Evolutionary conservation across 2,797 vertebrate species (phyloP), one percentile per base, ranked within the genome.

Genomic region (Borostomias antarcticus): DNA sequence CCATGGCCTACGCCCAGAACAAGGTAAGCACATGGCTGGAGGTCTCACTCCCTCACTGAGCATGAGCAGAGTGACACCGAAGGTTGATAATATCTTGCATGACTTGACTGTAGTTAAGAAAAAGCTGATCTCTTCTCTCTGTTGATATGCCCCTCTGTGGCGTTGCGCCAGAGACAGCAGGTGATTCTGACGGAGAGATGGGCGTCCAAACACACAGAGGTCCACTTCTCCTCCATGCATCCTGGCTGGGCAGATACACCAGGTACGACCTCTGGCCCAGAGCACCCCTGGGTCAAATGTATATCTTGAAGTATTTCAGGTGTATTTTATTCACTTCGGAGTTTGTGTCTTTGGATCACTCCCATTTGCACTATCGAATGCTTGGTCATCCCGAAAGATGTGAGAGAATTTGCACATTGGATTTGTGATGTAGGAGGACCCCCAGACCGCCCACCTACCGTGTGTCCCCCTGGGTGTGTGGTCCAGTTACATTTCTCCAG

Each of bases 231-330:
- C 0, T 89, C 84, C 19, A 94, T 93, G 94, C 93, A 94, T 60
- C 94, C 94, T 0, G 93, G 94, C 79, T 95, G 94, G 93, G 93
- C 91, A 0, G 91, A 95, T 83, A 95, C 93, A 5, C 92, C 93
- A 86, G 94, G 93, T 94, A 83, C 43, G n/a, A 33, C 50, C 25
- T 23, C 56, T 10, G 23, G 28, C n/a, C 48, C 40, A 9, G 43
- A 50, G 11, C n/a, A n/a, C n/a, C n/a, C n/a, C n/a, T n/a, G n/a
- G n/a, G 30, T 43, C 6, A n/a, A 11, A 19, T 33, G 8, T 64
- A n/a, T 40, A 28, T 9, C 25, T 15, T 7, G 8, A 19, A 15
- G 48, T 48, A 8, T 66, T 8, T 64, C 33, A 43, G 5, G 53
- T 25, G 30, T 26, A 51, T 6, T 33, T 10, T 23, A 13, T 43